Evolutionary conservation across 2,888 invertebrate species (phyloP), one percentile per base, ranked within the genome.

Genomic region (Gortyna flavago): DNA sequence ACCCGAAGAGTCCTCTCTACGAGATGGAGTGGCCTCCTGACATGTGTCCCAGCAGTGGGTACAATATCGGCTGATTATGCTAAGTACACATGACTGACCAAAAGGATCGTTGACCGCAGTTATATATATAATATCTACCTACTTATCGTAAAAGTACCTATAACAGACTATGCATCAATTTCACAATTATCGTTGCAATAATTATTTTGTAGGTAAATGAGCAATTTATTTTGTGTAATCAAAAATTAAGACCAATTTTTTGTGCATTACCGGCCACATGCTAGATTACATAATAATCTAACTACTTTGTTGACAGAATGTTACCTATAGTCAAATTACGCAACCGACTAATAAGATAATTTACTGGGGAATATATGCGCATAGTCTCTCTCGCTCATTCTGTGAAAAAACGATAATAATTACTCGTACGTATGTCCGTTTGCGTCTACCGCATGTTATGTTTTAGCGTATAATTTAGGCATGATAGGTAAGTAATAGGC

Each of bases 301-400:
- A 72, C 18, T 48, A 67, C 16, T 76, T 71, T 13, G 64, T n/a
- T 54, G 54, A 66, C 67, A 74, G 72, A 71, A 70, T 61, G 25
- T 68, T 41, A 75, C 25, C 3, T 54, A 54, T 79, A 73, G 71
- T 67, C 41, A 13, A 73, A 72, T 88, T 84, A 80, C 38, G 32
- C 62, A 88, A 88, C 70, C 5, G 29, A 18, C 69, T 75, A 81
- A 68, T 81, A 72, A 72, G 57, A 79, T 79, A 77, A 74, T 77
- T 79, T 76, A 79, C 80, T 66, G 65, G 48, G 69, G 71, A 69
- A 88, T 74, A 85, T 80, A 87, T 83, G 87, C 80, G 70, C 85
- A 88, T 88, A 87, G 80, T 72, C 71, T 83, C 21, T 72, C 71
- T 83, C 21, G 79, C 48, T 64, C 51, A 78, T 67, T 86, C 83